Percentiles rank a stretch among this genome's conserved stretches.
These are phyloP conservation scores for Bombus consobrinus DNA, from an alignment of 1,140 invertebrate genomes.

Conservation along the genomic window DNA sequence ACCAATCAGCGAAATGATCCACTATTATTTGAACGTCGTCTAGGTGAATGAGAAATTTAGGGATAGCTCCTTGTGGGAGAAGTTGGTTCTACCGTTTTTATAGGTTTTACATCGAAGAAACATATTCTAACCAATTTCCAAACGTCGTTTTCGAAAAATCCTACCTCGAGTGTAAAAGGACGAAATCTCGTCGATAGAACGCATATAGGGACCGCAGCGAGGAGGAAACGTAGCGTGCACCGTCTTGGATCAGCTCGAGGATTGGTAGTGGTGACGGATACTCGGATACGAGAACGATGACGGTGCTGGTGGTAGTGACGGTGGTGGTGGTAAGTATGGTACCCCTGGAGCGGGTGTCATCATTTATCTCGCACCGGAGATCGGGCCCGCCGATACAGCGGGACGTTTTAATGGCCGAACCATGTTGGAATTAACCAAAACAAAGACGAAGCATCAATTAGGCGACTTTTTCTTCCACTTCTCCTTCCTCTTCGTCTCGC, in stretches of 20 bases:
- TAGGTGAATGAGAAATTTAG: too few species aligned
- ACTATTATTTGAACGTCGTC: too few species aligned
- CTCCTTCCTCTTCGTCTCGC: slow-evolving; percentile 61
- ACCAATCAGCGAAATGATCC: too few species aligned
- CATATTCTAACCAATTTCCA: too few species aligned
- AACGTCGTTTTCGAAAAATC: not conserved
- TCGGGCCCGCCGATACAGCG: slow-evolving; percentile 82
- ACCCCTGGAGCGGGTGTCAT: slow-evolving; percentile 83
- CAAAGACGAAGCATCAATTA: slow-evolving; percentile 86
- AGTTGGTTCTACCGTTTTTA: too few species aligned
- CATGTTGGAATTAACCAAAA: slow-evolving; percentile 86
- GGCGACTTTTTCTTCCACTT: slow-evolving; percentile 82
- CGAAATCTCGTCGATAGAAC: not conserved
- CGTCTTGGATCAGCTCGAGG: slow-evolving; percentile 42
- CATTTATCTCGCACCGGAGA: slow-evolving; percentile 83
- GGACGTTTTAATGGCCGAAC: slow-evolving; percentile 85
- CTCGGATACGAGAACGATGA: slow-evolving; percentile 60
- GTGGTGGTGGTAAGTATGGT: slow-evolving; percentile 81
- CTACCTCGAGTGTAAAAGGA: accelerated
- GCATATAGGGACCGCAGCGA: not conserved
- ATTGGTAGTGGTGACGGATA: slow-evolving; percentile 60
- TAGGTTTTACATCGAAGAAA: too few species aligned
- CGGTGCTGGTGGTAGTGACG: slow-evolving; percentile 68
- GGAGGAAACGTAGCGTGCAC: slow-evolving; percentile 39
- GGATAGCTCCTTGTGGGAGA: too few species aligned